Percentiles rank a stretch among this genome's conserved stretches.
These are phyloP conservation scores for Tuta absoluta DNA, from an alignment of 2,888 invertebrate species.

Conservation along the genomic window DNA sequence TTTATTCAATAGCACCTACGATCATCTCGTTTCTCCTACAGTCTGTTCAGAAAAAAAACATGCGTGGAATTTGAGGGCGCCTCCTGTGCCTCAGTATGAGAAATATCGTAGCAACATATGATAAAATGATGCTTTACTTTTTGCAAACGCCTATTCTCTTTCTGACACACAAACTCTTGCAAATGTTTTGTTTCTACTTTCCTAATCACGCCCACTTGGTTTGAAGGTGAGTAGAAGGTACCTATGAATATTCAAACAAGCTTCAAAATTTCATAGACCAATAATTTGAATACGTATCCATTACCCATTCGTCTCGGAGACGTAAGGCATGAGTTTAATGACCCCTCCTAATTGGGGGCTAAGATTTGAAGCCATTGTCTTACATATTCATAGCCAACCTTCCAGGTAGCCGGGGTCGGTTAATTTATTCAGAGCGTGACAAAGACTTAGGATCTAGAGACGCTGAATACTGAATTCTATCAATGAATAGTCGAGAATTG, in stretches of 20 bases:
- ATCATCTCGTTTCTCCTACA: too few relatives aligned
- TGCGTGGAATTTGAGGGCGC: too few relatives aligned
- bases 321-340: conserved; percentile 72
- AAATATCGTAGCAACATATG: too few relatives aligned
- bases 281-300: conserved; percentile 24
- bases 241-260: background rate
- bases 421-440: conserved; percentile 74
- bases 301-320: conserved; percentile 52
- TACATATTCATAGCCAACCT: conserved; percentile 78
- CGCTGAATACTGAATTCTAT: too few relatives aligned
- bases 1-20: too few relatives aligned
- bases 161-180: too few relatives aligned
- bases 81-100: too few relatives aligned
- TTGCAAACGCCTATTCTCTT: too few relatives aligned
- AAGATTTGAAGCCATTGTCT: conserved; percentile 79
- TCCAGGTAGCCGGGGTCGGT: conserved; percentile 56
- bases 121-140: too few relatives aligned
- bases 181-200: too few relatives aligned
- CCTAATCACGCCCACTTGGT: background rate
- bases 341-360: conserved; percentile 74
- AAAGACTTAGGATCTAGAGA: background rate
- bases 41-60: too few relatives aligned
- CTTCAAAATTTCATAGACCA: conserved; percentile 4
- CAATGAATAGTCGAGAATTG: too few relatives aligned
- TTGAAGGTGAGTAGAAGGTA: background rate